phyloP scores from a whole-genome alignment of 2,888 invertebrate species.

The Yponomeuta evonymella region DNA sequence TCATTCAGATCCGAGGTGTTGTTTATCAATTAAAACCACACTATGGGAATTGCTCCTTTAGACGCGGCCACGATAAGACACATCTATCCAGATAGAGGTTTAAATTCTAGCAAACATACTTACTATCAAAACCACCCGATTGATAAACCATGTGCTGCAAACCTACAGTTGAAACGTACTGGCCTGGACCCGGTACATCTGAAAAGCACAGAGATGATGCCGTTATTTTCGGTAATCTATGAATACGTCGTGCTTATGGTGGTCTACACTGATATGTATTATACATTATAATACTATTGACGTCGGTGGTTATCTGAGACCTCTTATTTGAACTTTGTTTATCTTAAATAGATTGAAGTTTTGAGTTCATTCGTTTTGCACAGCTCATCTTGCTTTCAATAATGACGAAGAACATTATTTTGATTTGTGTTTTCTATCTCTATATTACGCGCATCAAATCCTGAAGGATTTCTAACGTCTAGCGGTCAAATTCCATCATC shows the following conservation, averaged over 20 bases:
- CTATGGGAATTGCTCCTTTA: too few species aligned
- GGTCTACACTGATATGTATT: not conserved
- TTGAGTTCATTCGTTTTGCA: not conserved
- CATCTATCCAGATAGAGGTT: too few species aligned
- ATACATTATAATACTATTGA: not conserved
- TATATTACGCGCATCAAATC: too few species aligned
- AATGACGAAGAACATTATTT: too few species aligned
- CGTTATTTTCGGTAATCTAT: not conserved
- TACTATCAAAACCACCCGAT: slow-evolving; percentile 25
- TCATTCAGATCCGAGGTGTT: too few species aligned
- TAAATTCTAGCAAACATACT: not conserved
- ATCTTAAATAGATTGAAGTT: not conserved
- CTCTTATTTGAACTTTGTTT: not conserved
- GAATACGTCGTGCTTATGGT: too few species aligned
- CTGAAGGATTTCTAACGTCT: too few species aligned
- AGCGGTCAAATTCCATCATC: too few species aligned
- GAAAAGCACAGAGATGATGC: slow-evolving; percentile 22
- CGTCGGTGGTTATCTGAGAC: not conserved
- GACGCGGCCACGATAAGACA: too few species aligned
- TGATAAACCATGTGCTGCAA: slow-evolving; percentile 68
- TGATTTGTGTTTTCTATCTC: too few species aligned
- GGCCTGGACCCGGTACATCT: slow-evolving; percentile 43
- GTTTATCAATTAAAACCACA: too few species aligned
- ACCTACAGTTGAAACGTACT: slow-evolving; percentile 62
- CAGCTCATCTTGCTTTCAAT: not conserved